A percentile compares a stretch with the other conserved stretches of the same genome.
These are phyloP conservation scores for Charina bottae DNA, from an alignment of 2,113 vertebrate species.

Conservation along the genomic window DNA sequence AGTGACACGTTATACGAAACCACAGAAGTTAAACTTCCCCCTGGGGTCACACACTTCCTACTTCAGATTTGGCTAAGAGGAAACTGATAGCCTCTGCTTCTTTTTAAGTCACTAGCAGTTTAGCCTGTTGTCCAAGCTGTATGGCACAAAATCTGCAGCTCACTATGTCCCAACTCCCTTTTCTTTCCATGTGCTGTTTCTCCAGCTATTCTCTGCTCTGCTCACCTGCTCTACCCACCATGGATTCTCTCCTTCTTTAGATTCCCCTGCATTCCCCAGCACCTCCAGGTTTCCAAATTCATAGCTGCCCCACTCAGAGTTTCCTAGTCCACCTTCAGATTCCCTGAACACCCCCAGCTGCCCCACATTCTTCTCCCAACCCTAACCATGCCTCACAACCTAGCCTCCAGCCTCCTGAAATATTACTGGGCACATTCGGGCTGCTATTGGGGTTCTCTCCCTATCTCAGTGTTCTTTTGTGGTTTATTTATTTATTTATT, in stretches of 20 bases:
- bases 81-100: background rate
- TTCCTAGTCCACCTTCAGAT: too few relatives aligned
- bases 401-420: background rate
- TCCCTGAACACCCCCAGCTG: too few relatives aligned
- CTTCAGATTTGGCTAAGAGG: background rate
- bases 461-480: background rate
- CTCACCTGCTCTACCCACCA: background rate
- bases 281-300: background rate
- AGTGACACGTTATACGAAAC: background rate
- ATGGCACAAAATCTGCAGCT: background rate
- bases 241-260: background rate
- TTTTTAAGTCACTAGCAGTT: background rate
- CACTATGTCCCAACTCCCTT: background rate
- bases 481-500: too few relatives aligned
- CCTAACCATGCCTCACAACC: background rate
- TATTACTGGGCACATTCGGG: background rate
- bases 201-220: background rate
- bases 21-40: background rate
- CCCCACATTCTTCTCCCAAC: background rate
- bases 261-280: background rate
- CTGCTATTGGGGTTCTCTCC: background rate
- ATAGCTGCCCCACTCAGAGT: background rate
- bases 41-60: background rate
- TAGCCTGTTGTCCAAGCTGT: background rate
- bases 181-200: background rate